Percentiles rank a stretch among this genome's conserved stretches.
Evolutionary conservation across 2,797 vertebrate genomes (phyloP).

Genomic region (Brachymystax lenok): DNA sequence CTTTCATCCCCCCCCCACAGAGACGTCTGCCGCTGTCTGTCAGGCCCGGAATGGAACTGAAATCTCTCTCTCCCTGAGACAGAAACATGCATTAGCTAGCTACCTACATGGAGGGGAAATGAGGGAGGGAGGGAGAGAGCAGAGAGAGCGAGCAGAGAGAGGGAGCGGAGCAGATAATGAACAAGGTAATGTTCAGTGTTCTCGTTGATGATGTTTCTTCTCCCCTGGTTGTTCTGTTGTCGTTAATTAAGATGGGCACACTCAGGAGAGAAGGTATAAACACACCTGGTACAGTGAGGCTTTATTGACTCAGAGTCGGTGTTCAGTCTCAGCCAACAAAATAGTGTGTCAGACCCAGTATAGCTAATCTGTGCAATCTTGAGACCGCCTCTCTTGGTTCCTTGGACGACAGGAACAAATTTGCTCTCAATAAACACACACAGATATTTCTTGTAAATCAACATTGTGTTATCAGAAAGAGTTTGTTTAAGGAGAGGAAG

Average conservation of each 20-base stretch:
- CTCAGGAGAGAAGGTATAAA: slow-evolving; percentile 7
- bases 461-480: too few relatives aligned
- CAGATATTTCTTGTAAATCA: not conserved
- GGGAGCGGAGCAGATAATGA: not conserved
- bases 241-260: not conserved
- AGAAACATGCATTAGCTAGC: slow-evolving; percentile 15
- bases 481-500: too few relatives aligned
- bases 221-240: slow-evolving; percentile 1
- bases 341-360: not conserved
- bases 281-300: slow-evolving; percentile 12
- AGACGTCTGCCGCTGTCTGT: slow-evolving; percentile 23
- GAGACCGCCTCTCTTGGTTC: too few relatives aligned
- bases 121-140: not conserved
- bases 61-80: slow-evolving; percentile 52
- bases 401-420: not conserved
- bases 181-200: not conserved
- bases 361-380: not conserved
- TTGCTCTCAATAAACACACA: not conserved
- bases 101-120: not conserved
- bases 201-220: not conserved
- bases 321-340: not conserved
- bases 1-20: slow-evolving; percentile 54
- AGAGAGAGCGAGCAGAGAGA: not conserved
- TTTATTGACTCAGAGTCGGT: slow-evolving; percentile 1
- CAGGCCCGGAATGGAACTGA: slow-evolving; percentile 63